Base-by-base conservation (phyloP, 2,113 vertebrate species). In the Hemiscyllium ocellatum region DNA sequence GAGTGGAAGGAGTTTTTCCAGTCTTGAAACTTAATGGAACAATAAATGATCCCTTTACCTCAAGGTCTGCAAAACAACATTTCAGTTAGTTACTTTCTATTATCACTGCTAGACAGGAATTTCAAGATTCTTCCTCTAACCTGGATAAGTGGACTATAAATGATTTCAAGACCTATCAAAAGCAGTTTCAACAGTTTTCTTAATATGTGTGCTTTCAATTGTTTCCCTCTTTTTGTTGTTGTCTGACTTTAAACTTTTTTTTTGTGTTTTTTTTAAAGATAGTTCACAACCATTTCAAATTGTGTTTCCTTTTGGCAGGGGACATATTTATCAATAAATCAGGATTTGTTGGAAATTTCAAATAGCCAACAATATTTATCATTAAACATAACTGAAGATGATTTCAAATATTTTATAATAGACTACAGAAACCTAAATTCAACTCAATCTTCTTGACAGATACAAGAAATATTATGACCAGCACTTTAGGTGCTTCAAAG, bases 1-100 rank as follows among this genome's bases (percentile, higher is more conserved):
- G 90, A 93, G 33, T 93, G 61, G 61, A 68, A 42, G 90, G 90
- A 69, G 65, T 68, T 69, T 94, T 94, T 69, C 90, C 17, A 94
- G 61, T 94, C 90, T 7, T n/a, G 0, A 15, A 89, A 94, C 61
- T 94, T 68, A 69, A 89, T 89, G 50, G 61, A 93, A 68, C 90
- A 24, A 94, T 42, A 94, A 94, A 42, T 70, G 93, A 70, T 94
- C 66, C 56, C n/a, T 70, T 94, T 70, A 70, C n/a, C 65, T 8
- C 37, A 70, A 94, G 66, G 29, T 70, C n/a, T 70, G 66, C 3
- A 24, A 70, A 94, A 47, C 22, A 89, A 33, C 86, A 29, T 24
- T 33, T 29, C 7, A 56, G 86, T 56, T 52, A 56, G 47, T 89
- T 89, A 89, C 61, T 37, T 19, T 66, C 19, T n/a, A 65, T 33